A percentile compares a stretch with the other conserved stretches of the same genome.
phyloP scores from a whole-genome alignment of 2,797 vertebrate genomes.

The Lacerta viridis region DNA sequence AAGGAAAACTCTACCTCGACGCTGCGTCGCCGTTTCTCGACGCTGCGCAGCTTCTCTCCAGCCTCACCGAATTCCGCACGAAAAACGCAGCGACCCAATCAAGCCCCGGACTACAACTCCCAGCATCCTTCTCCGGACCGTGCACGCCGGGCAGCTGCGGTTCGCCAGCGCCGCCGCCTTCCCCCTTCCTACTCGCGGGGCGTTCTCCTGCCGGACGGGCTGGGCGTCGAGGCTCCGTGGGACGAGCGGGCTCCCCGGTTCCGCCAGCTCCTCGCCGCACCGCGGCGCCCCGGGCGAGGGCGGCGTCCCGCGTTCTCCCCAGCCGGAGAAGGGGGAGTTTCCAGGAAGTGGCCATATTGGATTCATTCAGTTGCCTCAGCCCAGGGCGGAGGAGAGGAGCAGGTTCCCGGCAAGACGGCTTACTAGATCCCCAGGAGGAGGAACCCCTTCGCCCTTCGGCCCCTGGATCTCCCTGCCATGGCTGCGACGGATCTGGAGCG shows the following conservation, averaged over 20 bases:
- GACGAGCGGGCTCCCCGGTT: slow-evolving; percentile 43
- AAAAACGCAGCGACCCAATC: background rate
- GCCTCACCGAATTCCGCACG: background rate
- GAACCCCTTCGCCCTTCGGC: background rate
- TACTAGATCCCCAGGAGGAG: background rate
- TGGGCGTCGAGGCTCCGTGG: background rate
- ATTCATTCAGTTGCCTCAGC: slow-evolving; percentile 80
- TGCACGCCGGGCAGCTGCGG: slow-evolving; percentile 34
- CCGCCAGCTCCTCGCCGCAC: slow-evolving; percentile 54
- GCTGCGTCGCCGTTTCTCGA: background rate
- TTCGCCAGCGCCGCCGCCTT: slow-evolving; percentile 9
- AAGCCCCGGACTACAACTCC: slow-evolving; percentile 70
- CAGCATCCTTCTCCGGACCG: slow-evolving; percentile 51
- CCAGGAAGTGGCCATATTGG: slow-evolving; percentile 92
- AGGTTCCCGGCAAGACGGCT: slow-evolving; percentile 32
- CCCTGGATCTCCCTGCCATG: slow-evolving; percentile 51
- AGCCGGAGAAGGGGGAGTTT: slow-evolving; percentile 82
- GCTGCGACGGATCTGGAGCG: slow-evolving; percentile 78
- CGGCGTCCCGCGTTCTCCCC: slow-evolving; percentile 55
- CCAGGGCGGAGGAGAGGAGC: slow-evolving; percentile 73
- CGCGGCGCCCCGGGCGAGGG: slow-evolving; percentile 45
- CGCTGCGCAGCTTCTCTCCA: too few species aligned
- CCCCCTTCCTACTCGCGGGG: slow-evolving; percentile 23
- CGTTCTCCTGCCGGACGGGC: background rate
- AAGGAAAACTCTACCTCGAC: background rate